Evolutionary conservation across 2,888 invertebrate genomes (phyloP).

Genomic region (Pachymerium ferrugineum): DNA sequence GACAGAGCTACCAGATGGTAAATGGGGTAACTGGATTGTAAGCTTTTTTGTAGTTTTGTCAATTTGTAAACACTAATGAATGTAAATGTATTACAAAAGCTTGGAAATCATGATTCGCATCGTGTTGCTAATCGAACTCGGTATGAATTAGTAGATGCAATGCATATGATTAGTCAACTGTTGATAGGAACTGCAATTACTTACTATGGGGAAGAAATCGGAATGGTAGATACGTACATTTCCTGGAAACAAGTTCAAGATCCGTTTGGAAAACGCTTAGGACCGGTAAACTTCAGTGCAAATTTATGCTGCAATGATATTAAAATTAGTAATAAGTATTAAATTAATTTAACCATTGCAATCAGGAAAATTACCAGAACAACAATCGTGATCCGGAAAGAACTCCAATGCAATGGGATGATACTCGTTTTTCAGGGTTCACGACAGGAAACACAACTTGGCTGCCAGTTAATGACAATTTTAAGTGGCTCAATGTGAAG

Average conservation of each 20-base stretch:
- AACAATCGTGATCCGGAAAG: constrained; percentile 48
- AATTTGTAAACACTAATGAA: too few relatives aligned
- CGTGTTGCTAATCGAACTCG: constrained; percentile 48
- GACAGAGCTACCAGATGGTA: constrained; percentile 55
- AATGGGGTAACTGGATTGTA: constrained; percentile 70
- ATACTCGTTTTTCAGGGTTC: constrained; percentile 51
- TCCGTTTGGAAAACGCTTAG: constrained; percentile 31
- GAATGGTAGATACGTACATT: constrained; percentile 47
- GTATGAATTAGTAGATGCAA: constrained; percentile 58
- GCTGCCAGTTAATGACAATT: constrained; percentile 63
- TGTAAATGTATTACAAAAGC: not conserved
- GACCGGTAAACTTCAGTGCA: constrained; percentile 47
- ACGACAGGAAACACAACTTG: constrained; percentile 53
- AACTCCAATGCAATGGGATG: constrained; percentile 76
- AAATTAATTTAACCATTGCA: not conserved
- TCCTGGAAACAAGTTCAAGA: too few relatives aligned
- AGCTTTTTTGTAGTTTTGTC: constrained; percentile 42
- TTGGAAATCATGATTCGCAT: constrained; percentile 45
- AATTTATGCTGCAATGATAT: too few relatives aligned
- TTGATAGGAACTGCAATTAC: constrained; percentile 79
- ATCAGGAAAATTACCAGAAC: not conserved
- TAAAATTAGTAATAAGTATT: too few relatives aligned
- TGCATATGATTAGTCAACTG: constrained; percentile 73
- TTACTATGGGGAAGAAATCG: constrained; percentile 83
- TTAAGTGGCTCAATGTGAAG: constrained; percentile 42